Conservation (phyloP, 2,113 vertebrate species). For the Anser brachyrhynchus region DNA sequence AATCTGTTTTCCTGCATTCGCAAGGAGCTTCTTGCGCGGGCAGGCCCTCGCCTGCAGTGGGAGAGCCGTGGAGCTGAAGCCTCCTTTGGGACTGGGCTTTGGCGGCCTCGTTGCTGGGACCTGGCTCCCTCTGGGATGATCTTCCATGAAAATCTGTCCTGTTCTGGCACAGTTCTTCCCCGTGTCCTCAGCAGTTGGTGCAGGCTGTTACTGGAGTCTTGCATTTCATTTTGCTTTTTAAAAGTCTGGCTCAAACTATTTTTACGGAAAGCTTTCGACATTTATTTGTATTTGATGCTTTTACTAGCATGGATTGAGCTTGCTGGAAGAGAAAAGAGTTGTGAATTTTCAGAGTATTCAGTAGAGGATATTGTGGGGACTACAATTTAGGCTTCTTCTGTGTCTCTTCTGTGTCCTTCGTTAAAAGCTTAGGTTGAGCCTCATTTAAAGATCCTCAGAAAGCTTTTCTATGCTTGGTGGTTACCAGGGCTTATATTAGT, state of each 20-base stretch:
- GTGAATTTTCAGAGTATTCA: not conserved
- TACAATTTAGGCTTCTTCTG: not conserved
- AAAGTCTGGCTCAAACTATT: not conserved
- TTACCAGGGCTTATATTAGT: not conserved
- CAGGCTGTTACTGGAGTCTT: not conserved
- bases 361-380: not conserved
- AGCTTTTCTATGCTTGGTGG: not conserved
- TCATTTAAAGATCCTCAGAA: not conserved
- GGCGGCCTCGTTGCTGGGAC: not conserved
- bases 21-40: accelerated
- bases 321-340: not conserved
- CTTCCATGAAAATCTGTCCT: not conserved
- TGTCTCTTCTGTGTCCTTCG: not conserved
- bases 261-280: not conserved
- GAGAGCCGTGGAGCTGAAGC: not conserved
- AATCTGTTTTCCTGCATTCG: not conserved
- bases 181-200: not conserved
- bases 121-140: accelerated
- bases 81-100: not conserved
- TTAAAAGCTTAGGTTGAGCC: not conserved
- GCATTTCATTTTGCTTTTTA: not conserved
- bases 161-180: not conserved
- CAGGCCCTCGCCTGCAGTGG: not conserved
- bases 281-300: not conserved
- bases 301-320: not conserved